Base-by-base conservation (phyloP, 2,113 vertebrate species). In the Fregetta grallaria region DNA sequence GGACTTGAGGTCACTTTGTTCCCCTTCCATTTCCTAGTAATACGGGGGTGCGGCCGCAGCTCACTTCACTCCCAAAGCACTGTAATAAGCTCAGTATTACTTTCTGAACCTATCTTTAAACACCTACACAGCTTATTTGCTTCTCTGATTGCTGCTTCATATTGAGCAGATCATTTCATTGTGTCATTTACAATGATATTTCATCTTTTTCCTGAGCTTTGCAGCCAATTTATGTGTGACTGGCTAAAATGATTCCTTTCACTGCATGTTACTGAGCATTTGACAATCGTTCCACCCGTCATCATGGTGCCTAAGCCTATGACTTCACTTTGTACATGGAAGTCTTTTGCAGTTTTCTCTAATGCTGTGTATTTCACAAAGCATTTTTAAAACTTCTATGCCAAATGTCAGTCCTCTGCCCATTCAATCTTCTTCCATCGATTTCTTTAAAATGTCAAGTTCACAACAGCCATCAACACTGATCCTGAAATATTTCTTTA, bases 1-100 rank as follows among this genome's bases (percentile, higher is more conserved):
- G 38, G 40, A 53, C 52, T 44, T 30, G 6, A 70, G n/a, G 49
- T 36, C 56, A 27, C 53, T 85, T 67, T 55, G n/a, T 36, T 65
- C 13, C 29, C 53, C 27, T 89, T 73, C 53, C 14, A 67, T 45
- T 77, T 85, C 45, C 21, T 49, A 44, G n/a, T 10, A 53, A 38
- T 19, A 53, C 1, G 1, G 11, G 5, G 19, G 8, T n/a, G 18
- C 3, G 4, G 65, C 42, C 9, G 2, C 58, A 80, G 52, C 18
- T 77, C 38, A 15, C 17, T 45, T 56, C 22, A 27, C 32, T 55
- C 27, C 49, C 55, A 58, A 27, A 77, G 29, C 27, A 25, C 6
- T 71, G 11, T 36, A 53, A 45, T 32, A 50, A 65, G 40, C 6
- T 78, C 61, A 50, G 38, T 32, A 12, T 58, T 55, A 56, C 23